Evolutionary conservation across 1,140 invertebrate species (phyloP).

Genomic region (Brachionus rotundiformis): DNA sequence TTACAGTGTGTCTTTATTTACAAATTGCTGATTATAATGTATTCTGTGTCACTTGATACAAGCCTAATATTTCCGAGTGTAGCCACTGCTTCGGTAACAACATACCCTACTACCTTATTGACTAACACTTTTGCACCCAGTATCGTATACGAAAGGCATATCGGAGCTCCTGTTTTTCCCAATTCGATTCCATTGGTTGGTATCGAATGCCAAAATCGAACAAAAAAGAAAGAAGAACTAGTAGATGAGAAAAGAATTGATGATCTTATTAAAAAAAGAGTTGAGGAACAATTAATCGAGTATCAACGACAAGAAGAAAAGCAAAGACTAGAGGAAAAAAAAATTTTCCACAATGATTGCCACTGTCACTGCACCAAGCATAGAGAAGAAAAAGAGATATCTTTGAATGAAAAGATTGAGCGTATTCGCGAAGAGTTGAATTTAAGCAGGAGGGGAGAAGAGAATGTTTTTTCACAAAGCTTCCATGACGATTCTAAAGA

Average conservation of each 20-base stretch:
- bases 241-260: background rate
- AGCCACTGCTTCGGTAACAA: background rate
- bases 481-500: background rate
- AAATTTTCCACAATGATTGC: background rate
- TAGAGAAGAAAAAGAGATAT: background rate
- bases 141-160: background rate
- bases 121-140: background rate
- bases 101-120: background rate
- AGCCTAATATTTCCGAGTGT: too few species aligned
- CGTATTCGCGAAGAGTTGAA: slow-evolving; percentile 2
- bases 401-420: slow-evolving; percentile 20
- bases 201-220: background rate
- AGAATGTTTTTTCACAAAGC: background rate
- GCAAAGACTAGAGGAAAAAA: background rate
- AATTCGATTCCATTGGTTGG: background rate
- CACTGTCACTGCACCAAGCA: background rate
- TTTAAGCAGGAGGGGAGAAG: background rate
- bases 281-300: background rate
- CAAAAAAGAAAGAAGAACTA: background rate
- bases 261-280: slow-evolving; percentile 21
- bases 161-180: background rate
- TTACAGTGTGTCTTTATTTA: background rate
- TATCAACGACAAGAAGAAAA: background rate
- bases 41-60: background rate
- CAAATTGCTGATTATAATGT: background rate